Percentiles rank a stretch among this genome's conserved stretches.
Conservation (phyloP, 2,888 invertebrate species). For the Sphinx pinastri region DNA sequence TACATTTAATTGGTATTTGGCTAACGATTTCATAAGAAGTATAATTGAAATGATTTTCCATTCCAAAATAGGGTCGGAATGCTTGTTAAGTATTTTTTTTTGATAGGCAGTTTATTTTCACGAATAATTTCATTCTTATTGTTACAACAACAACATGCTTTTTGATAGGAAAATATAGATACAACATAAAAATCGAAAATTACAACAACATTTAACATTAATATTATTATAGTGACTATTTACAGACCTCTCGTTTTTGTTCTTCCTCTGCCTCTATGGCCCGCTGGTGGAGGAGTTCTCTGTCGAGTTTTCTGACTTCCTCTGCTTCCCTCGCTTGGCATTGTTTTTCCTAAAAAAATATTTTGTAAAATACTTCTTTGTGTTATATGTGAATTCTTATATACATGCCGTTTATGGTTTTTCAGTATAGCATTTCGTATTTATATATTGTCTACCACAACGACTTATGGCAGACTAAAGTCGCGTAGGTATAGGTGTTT, state of each 20-base stretch:
- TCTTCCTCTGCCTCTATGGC: slow-evolving; percentile 84
- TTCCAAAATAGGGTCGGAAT: no score
- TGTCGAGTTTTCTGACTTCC: slow-evolving; percentile 84
- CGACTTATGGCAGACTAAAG: neutral
- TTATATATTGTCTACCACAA: neutral
- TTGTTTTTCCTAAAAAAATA: slow-evolving; percentile 76
- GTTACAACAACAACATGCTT: no score
- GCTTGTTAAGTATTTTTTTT: no score
- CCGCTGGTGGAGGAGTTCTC: slow-evolving; percentile 85
- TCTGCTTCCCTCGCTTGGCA: slow-evolving; percentile 83
- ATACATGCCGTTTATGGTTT: neutral
- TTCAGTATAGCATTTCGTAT: no score
- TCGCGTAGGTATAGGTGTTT: no score
- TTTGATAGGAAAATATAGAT: no score
- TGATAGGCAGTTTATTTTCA: no score
- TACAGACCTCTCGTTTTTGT: slow-evolving; percentile 79
- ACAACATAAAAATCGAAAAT: no score
- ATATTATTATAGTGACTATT: neutral
- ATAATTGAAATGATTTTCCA: no score
- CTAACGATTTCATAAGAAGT: neutral
- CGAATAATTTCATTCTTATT: no score
- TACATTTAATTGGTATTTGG: slow-evolving; percentile 33
- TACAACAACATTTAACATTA: no score
- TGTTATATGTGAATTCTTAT: neutral
- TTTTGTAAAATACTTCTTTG: neutral